Evolutionary conservation across 2,888 invertebrate species (phyloP).

Genomic region (Enchytraeus crypticus): DNA sequence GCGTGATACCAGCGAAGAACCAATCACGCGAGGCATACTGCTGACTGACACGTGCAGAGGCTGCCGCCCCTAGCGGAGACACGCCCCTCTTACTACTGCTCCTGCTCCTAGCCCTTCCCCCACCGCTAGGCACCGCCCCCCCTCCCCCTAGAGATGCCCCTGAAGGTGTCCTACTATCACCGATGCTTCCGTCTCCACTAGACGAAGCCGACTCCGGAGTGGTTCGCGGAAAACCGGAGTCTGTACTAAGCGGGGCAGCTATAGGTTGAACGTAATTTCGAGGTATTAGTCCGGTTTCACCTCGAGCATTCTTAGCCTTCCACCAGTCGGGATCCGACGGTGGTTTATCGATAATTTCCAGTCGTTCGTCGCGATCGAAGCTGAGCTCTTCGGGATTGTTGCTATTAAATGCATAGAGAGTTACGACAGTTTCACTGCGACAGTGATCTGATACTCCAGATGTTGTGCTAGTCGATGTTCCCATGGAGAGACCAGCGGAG

Average conservation of each 20-base stretch:
- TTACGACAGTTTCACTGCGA: slow-evolving; percentile 85
- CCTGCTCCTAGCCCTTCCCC: slow-evolving; percentile 15
- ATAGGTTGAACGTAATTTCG: slow-evolving; percentile 52
- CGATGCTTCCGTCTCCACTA: slow-evolving; percentile 32
- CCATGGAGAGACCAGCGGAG: background rate
- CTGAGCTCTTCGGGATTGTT: slow-evolving; percentile 75
- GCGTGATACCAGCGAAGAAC: slow-evolving; percentile 93
- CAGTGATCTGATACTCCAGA: slow-evolving; percentile 10
- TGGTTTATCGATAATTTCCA: slow-evolving; percentile 92
- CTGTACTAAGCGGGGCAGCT: slow-evolving; percentile 31
- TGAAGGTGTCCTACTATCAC: slow-evolving; percentile 23
- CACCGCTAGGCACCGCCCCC: too few species aligned
- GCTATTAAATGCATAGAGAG: slow-evolving; percentile 73
- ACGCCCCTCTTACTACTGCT: too few species aligned
- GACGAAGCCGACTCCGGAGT: slow-evolving; percentile 45
- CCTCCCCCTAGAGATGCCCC: slow-evolving; percentile 11
- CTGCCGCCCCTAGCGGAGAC: too few species aligned
- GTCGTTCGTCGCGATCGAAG: slow-evolving; percentile 87
- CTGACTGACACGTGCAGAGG: slow-evolving; percentile 2
- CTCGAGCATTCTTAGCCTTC: slow-evolving; percentile 84
- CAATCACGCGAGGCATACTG: slow-evolving; percentile 58
- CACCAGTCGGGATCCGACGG: slow-evolving; percentile 98
- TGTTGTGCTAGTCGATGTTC: background rate
- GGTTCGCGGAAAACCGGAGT: slow-evolving; percentile 26
- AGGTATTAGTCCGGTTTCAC: slow-evolving; percentile 88